Conservation (phyloP, 1,140 invertebrate genomes). For the Hyles vespertilio region DNA sequence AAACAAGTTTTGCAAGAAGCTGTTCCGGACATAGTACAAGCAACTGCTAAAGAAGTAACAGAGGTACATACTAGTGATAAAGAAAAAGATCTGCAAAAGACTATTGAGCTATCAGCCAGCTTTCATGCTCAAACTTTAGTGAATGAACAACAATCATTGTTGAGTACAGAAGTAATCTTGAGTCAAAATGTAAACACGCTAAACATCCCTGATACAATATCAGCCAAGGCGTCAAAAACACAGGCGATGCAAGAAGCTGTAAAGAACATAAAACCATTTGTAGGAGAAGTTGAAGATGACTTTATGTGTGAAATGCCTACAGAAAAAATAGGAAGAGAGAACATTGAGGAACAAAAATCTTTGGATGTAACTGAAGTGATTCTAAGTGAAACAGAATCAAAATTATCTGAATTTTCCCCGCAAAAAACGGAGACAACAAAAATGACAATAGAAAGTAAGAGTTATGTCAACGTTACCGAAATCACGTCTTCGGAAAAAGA, state of each 20-base stretch:
- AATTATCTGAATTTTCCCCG: constrained; percentile 12
- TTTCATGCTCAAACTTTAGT: constrained; percentile 25
- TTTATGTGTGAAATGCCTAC: constrained; percentile 12
- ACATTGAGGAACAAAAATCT: constrained; percentile 38
- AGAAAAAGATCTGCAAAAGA: constrained; percentile 31
- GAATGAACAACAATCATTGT: constrained; percentile 39
- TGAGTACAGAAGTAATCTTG: constrained; percentile 37
- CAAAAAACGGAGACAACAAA: constrained; percentile 23
- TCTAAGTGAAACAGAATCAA: constrained; percentile 35
- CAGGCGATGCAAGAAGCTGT: constrained; percentile 42
- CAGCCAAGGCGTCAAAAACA: constrained; percentile 23
- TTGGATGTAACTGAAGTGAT: constrained; percentile 46
- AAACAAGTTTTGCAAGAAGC: constrained; percentile 28
- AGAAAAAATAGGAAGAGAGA: constrained; percentile 20
- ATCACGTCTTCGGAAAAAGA: constrained; percentile 28
- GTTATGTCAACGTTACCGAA: constrained; percentile 23
- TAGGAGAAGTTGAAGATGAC: constrained; percentile 42
- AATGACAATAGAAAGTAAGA: constrained; percentile 19
- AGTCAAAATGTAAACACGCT: constrained; percentile 40
- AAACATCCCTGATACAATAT: constrained; percentile 15
- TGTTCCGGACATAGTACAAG: constrained; percentile 28
- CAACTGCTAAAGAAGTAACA: constrained; percentile 34
- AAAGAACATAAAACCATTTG: constrained; percentile 36
- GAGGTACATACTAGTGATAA: constrained; percentile 43
- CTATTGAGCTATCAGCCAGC: constrained; percentile 9